Evolutionary conservation across 64 coral and sea anemone genomes (phyloP).

Genomic region (Porites lutea): DNA sequence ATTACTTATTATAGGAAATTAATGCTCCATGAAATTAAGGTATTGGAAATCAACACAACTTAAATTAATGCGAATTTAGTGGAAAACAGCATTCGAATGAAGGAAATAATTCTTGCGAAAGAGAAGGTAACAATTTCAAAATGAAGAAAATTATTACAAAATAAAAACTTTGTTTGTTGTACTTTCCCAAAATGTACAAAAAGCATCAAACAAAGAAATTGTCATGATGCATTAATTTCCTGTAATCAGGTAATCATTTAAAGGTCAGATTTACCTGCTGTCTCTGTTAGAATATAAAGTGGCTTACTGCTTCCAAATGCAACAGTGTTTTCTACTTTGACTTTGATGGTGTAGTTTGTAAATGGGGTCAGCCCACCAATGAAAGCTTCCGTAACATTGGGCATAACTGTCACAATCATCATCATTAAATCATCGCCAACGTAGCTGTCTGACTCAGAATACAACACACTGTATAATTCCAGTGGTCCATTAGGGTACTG

Average conservation of each 20-base stretch:
- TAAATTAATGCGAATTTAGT: too few species aligned
- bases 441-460: neutral
- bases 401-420: neutral
- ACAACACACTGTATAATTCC: constrained; percentile 11
- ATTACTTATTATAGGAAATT: too few species aligned
- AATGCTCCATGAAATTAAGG: too few species aligned
- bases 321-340: constrained; percentile 12
- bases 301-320: neutral
- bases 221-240: neutral
- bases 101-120: too few species aligned
- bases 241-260: neutral
- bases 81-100: too few species aligned
- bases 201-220: too few species aligned
- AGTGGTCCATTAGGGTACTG: constrained; percentile 21
- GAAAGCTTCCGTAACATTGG: constrained; percentile 27
- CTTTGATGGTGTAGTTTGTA: constrained; percentile 56
- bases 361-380: constrained; percentile 60
- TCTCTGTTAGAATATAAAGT: constrained; percentile 12
- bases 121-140: too few species aligned
- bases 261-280: constrained; percentile 29
- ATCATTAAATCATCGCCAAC: neutral
- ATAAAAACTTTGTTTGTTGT: too few species aligned
- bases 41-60: too few species aligned
- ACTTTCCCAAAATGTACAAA: too few species aligned
- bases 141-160: too few species aligned